These are phyloP conservation scores for Ursus arctos DNA, from an alignment of 2,113 vertebrate genomes.

Conservation along the genomic window DNA sequence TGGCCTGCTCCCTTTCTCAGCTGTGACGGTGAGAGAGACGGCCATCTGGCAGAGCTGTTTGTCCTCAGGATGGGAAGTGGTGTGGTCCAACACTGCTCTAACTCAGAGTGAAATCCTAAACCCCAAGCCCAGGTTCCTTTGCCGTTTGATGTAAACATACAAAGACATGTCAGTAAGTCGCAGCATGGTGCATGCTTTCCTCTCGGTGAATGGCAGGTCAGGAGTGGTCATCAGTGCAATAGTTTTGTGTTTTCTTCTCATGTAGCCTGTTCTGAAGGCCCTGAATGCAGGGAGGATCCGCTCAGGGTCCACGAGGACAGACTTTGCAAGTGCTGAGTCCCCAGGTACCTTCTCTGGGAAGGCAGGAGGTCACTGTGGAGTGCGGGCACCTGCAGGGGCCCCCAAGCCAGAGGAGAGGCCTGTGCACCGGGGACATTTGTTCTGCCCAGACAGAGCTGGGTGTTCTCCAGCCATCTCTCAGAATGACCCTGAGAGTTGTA, in stretches of 20 bases:
- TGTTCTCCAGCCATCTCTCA: not conserved
- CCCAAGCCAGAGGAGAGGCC: not conserved
- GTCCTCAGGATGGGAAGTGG: not conserved
- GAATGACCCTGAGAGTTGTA: not conserved
- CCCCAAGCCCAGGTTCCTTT: not conserved
- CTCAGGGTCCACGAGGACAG: rapidly evolving
- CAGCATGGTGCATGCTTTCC: not conserved
- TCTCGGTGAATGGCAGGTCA: not conserved
- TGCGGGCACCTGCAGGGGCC: not conserved
- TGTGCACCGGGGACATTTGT: not conserved
- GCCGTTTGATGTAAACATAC: not conserved
- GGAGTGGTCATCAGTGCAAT: rapidly evolving
- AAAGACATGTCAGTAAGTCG: not conserved
- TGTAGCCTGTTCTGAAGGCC: not conserved
- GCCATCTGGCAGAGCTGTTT: not conserved
- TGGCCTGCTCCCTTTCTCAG: not conserved
- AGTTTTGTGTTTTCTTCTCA: no score
- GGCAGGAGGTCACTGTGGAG: not conserved
- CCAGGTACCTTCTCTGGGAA: not conserved
- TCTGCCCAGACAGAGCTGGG: not conserved
- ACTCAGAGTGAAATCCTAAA: no score
- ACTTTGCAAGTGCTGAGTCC: no score
- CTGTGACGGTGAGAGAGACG: not conserved
- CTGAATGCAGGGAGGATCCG: not conserved
- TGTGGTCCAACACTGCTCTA: no score